These are phyloP conservation scores for Globodera rostochiensis DNA, from an alignment of 1,140 invertebrate genomes.

Conservation along the genomic window DNA sequence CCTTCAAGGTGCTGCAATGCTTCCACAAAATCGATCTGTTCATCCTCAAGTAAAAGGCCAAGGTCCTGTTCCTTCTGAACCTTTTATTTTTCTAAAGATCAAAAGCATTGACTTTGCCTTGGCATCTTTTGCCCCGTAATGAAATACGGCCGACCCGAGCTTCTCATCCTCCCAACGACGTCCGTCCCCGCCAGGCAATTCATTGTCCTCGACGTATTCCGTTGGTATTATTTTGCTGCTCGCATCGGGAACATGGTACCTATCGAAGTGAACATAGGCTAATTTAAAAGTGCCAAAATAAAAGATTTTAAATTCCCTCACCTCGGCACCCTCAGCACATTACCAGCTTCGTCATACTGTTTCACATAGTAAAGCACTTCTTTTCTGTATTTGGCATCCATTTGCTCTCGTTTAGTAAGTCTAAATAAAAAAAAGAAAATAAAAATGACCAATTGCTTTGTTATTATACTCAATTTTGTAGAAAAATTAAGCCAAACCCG, in stretches of 20 bases:
- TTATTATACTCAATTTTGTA: too few relatives aligned
- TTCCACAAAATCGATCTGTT: constrained; percentile 95
- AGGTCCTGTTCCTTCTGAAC: constrained; percentile 78
- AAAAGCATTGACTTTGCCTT: constrained; percentile 66
- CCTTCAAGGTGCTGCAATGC: constrained; percentile 83
- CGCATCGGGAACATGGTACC: constrained; percentile 63
- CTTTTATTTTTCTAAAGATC: neutral
- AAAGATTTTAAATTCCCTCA: constrained; percentile 69
- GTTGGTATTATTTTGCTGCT: constrained; percentile 40
- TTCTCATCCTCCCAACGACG: constrained; percentile 97
- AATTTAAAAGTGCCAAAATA: constrained; percentile 29
- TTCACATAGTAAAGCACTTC: constrained; percentile 85
- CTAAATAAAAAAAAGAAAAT: constrained; percentile 64
- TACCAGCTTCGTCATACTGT: constrained; percentile 89
- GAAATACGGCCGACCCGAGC: constrained; percentile 85
- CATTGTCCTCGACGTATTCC: constrained; percentile 86
- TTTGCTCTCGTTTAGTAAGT: constrained; percentile 82
- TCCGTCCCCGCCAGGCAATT: constrained; percentile 88
- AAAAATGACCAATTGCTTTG: too few relatives aligned
- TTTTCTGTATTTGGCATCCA: constrained; percentile 85
- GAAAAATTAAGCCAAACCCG: neutral
- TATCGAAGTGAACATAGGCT: constrained; percentile 36
- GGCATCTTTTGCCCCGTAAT: constrained; percentile 88
- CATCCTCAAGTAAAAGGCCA: constrained; percentile 86
- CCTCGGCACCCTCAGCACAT: constrained; percentile 85